Evolutionary conservation across 2,113 vertebrate genomes (phyloP).

Genomic region (Anseranas semipalmata): DNA sequence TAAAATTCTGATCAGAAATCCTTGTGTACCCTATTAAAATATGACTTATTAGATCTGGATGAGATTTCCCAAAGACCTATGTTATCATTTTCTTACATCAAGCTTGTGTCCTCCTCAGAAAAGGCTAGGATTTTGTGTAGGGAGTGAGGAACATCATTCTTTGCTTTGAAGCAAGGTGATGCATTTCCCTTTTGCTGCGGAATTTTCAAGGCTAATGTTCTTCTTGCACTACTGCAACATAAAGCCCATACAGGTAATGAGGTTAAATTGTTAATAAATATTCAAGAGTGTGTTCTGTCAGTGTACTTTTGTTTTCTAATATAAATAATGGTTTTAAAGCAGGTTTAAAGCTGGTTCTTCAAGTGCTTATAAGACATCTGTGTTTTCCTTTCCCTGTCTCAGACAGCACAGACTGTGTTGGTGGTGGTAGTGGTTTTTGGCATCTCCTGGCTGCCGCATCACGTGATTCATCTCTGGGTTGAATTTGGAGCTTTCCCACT

Average conservation of each 20-base stretch:
- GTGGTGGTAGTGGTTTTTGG: slow-evolving; percentile 98
- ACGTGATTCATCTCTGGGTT: slow-evolving; percentile 92
- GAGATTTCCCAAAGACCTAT: neutral
- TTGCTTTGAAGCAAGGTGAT: neutral
- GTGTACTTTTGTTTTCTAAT: neutral
- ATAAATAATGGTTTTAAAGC: neutral
- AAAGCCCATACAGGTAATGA: neutral
- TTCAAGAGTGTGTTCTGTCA: neutral
- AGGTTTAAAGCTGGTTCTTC: neutral
- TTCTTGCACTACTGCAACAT: neutral
- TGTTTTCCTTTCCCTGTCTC: slow-evolving; percentile 46
- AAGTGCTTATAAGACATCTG: slow-evolving; percentile 36
- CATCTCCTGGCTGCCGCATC: slow-evolving; percentile 96
- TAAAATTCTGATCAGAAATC: neutral
- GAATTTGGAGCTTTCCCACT: slow-evolving; percentile 95
- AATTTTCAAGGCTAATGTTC: neutral
- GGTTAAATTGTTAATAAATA: neutral
- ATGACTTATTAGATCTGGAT: neutral
- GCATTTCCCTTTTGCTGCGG: neutral
- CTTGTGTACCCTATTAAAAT: neutral
- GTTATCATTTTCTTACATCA: neutral
- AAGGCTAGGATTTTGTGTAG: neutral
- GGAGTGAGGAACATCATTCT: neutral
- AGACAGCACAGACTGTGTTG: slow-evolving; percentile 97
- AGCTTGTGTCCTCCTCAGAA: neutral